These are phyloP conservation scores for Hemichromis elongatus DNA, from an alignment of 2,113 vertebrate species.

Conservation along the genomic window DNA sequence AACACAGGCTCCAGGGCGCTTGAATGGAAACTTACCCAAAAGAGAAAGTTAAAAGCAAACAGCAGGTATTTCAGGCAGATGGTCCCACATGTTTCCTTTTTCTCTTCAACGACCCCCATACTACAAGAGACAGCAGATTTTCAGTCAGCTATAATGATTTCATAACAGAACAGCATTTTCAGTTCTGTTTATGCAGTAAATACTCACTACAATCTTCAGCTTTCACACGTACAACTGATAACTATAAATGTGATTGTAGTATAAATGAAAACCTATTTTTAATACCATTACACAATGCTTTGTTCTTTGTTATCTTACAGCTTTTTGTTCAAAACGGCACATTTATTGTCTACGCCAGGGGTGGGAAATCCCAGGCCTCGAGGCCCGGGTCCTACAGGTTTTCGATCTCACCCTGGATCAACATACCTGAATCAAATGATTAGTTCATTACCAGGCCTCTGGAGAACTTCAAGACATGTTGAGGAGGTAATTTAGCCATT, in stretches of 20 bases:
- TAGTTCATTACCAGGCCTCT: no score
- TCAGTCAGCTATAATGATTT: not conserved
- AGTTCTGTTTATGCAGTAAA: not conserved
- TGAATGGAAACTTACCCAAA: conserved; percentile 83
- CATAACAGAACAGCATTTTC: not conserved
- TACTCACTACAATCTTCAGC: not conserved
- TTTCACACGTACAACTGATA: not conserved
- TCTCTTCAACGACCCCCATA: conserved; percentile 76
- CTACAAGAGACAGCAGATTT: conserved; percentile 16
- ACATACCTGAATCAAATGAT: no score
- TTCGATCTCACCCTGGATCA: no score
- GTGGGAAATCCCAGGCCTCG: no score
- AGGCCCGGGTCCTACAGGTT: no score
- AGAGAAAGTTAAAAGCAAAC: conserved; percentile 96
- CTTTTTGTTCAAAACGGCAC: not conserved
- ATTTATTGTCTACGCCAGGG: not conserved
- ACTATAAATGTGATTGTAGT: not conserved
- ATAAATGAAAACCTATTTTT: not conserved
- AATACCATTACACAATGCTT: not conserved
- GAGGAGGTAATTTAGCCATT: no score
- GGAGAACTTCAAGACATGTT: no score
- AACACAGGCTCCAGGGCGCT: fast-evolving
- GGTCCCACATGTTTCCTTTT: conserved; percentile 87
- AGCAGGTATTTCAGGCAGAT: conserved; percentile 97
- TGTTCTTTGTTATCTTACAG: not conserved